Percentiles rank a stretch among this genome's conserved stretches.
Evolutionary conservation across 2,113 vertebrate species (phyloP).

Genomic region (Limanda limanda): DNA sequence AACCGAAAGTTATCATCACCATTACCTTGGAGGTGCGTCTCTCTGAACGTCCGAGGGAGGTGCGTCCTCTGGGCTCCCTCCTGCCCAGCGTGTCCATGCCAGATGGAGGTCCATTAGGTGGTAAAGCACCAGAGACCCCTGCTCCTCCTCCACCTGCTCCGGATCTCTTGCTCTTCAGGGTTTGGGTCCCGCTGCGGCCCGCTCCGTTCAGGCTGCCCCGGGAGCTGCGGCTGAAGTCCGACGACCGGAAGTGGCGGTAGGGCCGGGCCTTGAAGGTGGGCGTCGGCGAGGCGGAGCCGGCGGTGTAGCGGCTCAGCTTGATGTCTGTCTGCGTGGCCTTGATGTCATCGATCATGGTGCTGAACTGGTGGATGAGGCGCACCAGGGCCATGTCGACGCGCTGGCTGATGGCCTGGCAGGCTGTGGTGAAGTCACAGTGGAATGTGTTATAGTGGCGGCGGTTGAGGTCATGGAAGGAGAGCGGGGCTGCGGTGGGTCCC

Average conservation of each 20-base stretch:
- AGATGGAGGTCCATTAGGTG: conserved; percentile 67
- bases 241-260: conserved; percentile 92
- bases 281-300: conserved; percentile 94
- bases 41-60: conserved; percentile 90
- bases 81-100: conserved; percentile 83
- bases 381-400: conserved; percentile 98
- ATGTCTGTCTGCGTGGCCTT: conserved; percentile 99
- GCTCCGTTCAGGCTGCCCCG: conserved; percentile 93
- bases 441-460: conserved; percentile 95
- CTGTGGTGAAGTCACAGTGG: conserved; percentile 96
- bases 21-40: conserved; percentile 91
- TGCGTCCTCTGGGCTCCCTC: conserved; percentile 91
- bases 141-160: conserved; percentile 44
- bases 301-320: conserved; percentile 97
- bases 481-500: conserved; percentile 81
- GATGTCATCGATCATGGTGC: conserved; percentile 98
- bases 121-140: conserved; percentile 37
- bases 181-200: conserved; percentile 87
- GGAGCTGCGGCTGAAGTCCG: conserved; percentile 96
- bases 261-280: conserved; percentile 96
- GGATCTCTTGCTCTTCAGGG: conserved; percentile 89
- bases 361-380: conserved; percentile 98
- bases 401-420: conserved; percentile 98
- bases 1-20: neutral
- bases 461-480: conserved; percentile 95